phyloP scores from a whole-genome alignment of 2,113 vertebrate genomes.

The Clarias gariepinus region DNA sequence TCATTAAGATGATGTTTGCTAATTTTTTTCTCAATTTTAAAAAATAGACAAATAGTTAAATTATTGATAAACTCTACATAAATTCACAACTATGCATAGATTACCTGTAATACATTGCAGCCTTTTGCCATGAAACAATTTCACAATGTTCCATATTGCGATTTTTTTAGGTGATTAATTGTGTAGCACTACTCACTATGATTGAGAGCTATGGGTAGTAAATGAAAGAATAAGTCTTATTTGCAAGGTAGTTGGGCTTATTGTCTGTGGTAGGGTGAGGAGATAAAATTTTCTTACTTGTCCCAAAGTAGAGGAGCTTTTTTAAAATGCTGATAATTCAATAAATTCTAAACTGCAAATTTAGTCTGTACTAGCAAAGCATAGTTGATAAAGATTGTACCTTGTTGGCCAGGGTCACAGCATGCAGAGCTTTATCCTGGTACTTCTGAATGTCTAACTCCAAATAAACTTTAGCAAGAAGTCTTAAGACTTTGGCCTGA shows the following conservation, averaged over 20 bases:
- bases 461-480: constrained; percentile 83
- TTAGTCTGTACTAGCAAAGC: not conserved
- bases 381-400: constrained; percentile 52
- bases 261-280: not conserved
- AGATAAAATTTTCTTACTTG: too few species aligned
- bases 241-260: not conserved
- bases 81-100: too few species aligned
- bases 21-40: too few species aligned
- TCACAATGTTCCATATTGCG: too few species aligned
- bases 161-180: too few species aligned
- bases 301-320: not conserved
- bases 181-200: too few species aligned
- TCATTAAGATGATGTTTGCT: too few species aligned
- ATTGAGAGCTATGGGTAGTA: too few species aligned
- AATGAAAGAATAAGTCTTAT: not conserved
- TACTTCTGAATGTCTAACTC: constrained; percentile 79
- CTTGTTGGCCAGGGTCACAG: constrained; percentile 85
- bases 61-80: too few species aligned
- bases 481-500: constrained; percentile 85
- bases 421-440: constrained; percentile 79
- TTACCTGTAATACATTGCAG: too few species aligned
- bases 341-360: not conserved
- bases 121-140: too few species aligned
- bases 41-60: too few species aligned
- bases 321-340: not conserved